phyloP scores from a whole-genome alignment of 1,140 invertebrate species.

The Cydia fagiglandana region DNA sequence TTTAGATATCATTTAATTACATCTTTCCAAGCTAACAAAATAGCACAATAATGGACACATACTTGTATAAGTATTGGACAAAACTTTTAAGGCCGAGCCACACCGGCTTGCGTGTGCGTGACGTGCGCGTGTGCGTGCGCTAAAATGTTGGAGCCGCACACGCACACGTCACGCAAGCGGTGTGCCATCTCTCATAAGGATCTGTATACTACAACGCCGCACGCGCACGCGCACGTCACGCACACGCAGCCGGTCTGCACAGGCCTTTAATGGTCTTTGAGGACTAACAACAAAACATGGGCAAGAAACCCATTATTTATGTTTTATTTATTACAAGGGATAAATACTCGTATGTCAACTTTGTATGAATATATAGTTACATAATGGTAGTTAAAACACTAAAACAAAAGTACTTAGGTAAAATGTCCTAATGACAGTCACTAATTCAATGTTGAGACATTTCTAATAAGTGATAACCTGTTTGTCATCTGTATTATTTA shows the following conservation, averaged over 20 bases:
- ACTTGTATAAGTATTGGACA: slow-evolving; percentile 28
- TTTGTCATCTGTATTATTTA: neutral
- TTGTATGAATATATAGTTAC: slow-evolving; percentile 3
- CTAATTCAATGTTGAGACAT: no score
- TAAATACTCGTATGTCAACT: slow-evolving; percentile 14
- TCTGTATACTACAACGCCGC: no score
- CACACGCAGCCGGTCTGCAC: no score
- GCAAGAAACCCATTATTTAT: slow-evolving; percentile 22
- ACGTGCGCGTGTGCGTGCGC: no score
- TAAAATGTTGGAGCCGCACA: no score
- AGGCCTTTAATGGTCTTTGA: slow-evolving; percentile 20
- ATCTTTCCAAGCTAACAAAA: slow-evolving; percentile 44
- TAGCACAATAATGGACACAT: slow-evolving; percentile 31
- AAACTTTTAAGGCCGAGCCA: no score
- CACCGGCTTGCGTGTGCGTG: no score
- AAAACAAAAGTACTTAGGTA: slow-evolving; percentile 1
- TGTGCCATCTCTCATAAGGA: no score
- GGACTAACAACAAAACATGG: slow-evolving; percentile 18
- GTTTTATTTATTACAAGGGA: slow-evolving; percentile 20
- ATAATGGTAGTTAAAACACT: slow-evolving; percentile 24
- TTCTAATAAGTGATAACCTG: neutral
- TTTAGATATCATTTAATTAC: slow-evolving; percentile 49
- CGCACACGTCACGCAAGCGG: no score
- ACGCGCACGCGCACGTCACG: no score
- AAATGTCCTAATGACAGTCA: neutral